These are phyloP conservation scores for Macrostomum lignano DNA, from an alignment of 1,140 invertebrate genomes.

Conservation along the genomic window DNA sequence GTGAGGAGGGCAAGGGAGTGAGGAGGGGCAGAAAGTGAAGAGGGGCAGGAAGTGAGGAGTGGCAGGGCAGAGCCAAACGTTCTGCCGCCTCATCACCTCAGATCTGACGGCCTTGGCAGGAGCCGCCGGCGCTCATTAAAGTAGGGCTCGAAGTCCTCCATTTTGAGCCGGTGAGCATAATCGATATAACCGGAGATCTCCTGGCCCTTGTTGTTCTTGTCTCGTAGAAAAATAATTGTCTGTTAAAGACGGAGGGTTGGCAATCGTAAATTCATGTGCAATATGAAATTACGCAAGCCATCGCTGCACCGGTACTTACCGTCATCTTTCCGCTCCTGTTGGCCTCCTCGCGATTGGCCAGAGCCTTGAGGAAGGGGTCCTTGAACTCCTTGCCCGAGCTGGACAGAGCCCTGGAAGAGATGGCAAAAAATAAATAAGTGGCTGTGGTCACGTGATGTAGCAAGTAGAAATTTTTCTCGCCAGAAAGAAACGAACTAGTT, in stretches of 20 bases:
- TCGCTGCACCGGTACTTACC: constrained; percentile 12
- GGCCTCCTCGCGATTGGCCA: constrained; percentile 37
- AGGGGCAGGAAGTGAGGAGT: not conserved
- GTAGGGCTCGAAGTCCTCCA: constrained; percentile 42
- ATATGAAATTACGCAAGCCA: not conserved
- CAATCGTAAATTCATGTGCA: not conserved
- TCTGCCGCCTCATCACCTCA: constrained; percentile 30
- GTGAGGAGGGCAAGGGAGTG: too few species aligned
- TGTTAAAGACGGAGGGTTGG: constrained; percentile 10
- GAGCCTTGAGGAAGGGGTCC: constrained; percentile 35
- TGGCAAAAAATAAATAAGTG: constrained; percentile 3
- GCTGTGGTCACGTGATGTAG: too few species aligned
- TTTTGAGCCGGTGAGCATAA: constrained; percentile 37
- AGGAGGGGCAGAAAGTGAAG: not conserved
- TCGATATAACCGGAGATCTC: constrained; percentile 50
- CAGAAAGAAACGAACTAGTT: too few species aligned
- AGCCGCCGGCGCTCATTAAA: constrained; percentile 37
- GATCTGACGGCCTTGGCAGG: constrained; percentile 35
- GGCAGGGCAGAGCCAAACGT: not conserved
- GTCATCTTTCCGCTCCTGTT: constrained; percentile 37
- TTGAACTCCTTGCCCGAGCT: constrained; percentile 26
- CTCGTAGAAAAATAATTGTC: constrained; percentile 42
- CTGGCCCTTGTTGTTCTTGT: constrained; percentile 34
- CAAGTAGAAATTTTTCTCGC: too few species aligned
- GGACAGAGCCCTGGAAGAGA: constrained; percentile 18